Conservation (phyloP, 1,140 invertebrate genomes). For the Archivesica marissinica region DNA sequence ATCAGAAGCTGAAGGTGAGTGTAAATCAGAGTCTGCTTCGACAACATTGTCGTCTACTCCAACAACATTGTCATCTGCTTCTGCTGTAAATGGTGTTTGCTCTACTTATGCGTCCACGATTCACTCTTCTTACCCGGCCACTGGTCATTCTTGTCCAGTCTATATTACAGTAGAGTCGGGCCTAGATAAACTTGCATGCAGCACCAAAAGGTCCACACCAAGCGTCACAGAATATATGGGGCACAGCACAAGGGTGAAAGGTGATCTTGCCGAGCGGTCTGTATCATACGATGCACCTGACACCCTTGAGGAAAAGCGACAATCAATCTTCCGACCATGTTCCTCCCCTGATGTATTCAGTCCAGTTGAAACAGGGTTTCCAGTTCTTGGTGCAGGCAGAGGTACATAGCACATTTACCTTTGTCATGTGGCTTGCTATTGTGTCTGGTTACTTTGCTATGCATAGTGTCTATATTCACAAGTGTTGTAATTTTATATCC, state of each 20-base stretch:
- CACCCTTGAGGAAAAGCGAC: slow-evolving; percentile 5
- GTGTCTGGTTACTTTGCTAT: not conserved
- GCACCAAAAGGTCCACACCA: not conserved
- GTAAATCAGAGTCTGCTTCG: slow-evolving; percentile 57
- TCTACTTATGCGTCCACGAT: slow-evolving; percentile 20
- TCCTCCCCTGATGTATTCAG: slow-evolving; percentile 66
- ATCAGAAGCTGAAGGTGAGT: slow-evolving; percentile 42
- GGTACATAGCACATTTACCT: slow-evolving; percentile 50
- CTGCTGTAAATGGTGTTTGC: slow-evolving; percentile 30
- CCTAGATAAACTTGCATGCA: slow-evolving; percentile 69
- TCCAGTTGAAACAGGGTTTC: slow-evolving; percentile 31
- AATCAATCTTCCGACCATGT: slow-evolving; percentile 23
- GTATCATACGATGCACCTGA: slow-evolving; percentile 65
- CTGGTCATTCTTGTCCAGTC: slow-evolving; percentile 65
- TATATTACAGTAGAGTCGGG: slow-evolving; percentile 74
- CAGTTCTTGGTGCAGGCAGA: slow-evolving; percentile 34
- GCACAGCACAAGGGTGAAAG: not conserved
- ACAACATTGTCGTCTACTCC: too few species aligned
- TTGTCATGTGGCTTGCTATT: slow-evolving; percentile 7
- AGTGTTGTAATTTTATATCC: not conserved
- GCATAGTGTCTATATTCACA: too few species aligned
- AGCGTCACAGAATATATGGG: not conserved
- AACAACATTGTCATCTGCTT: slow-evolving; percentile 56
- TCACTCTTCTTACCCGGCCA: slow-evolving; percentile 33
- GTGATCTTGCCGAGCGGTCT: slow-evolving; percentile 62